Evolutionary conservation across 2,113 vertebrate genomes (phyloP).

Genomic region (Amblyornis subalaris): DNA sequence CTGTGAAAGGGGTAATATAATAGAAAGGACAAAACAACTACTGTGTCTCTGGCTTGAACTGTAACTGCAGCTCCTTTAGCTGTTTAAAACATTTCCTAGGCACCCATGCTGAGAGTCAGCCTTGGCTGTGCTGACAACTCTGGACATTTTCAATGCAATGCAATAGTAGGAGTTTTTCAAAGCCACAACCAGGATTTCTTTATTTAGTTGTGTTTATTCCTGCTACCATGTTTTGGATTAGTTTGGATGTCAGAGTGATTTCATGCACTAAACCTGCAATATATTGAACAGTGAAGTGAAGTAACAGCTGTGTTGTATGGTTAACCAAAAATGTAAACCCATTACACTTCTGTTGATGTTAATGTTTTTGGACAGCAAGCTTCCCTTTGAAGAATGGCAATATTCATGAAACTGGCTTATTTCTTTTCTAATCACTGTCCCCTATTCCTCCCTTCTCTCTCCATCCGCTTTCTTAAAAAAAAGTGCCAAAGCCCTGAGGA

Average conservation of each 20-base stretch:
- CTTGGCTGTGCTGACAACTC: neutral
- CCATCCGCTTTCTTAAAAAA: neutral
- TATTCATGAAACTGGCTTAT: neutral
- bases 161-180: neutral
- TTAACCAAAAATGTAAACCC: constrained; percentile 39
- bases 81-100: neutral
- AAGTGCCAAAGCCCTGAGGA: neutral
- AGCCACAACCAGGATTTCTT: neutral
- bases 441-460: neutral
- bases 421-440: neutral
- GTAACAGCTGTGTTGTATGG: neutral
- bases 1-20: neutral
- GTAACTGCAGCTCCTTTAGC: neutral
- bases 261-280: neutral
- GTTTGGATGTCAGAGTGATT: constrained; percentile 26
- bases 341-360: neutral
- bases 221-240: constrained; percentile 30
- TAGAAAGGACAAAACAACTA: constrained; percentile 35
- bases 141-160: neutral
- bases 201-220: constrained; percentile 9
- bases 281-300: constrained; percentile 1
- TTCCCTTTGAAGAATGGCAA: neutral
- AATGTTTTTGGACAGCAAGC: neutral
- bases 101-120: neutral
- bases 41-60: neutral